Base-by-base conservation (phyloP, 2,888 invertebrate species). In the Plebejus anna region DNA sequence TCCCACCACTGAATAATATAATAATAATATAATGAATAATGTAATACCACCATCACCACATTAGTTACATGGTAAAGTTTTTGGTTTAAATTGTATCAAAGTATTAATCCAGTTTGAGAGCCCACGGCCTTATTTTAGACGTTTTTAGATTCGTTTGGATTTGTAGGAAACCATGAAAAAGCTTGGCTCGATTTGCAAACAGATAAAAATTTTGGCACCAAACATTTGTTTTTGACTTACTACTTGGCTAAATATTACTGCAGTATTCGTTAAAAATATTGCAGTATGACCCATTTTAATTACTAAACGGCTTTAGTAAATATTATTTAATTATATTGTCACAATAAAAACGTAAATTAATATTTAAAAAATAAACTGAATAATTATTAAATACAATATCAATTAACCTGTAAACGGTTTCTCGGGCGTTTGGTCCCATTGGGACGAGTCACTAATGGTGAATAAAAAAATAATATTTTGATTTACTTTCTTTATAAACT, bases 91-190 rank as follows among this genome's bases (percentile, higher is more conserved):
- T 7, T n/a, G 22, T 22, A 5, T 22, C 9, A 2, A 7, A 7
- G 6, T 32, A 32, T 66, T 66, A 32, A 66, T 32, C 66, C 7
- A 66, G 4, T 36, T 36, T 32, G 5, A 47, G 72, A 47, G 11
- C 9, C 76, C 77, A 79, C 81, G 78, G 79, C 83, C 82, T 81
- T 71, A 78, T 77, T 71, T 76, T 6, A 51, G 55, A 66, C 57
- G 42, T 16, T 57, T 75, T 70, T 71, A 71, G 42, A 42, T 22
- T 71, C 51, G 51, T 16, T 55, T 73, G 32, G 73, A 55, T 73
- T 73, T 73, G 51, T 73, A 73, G 73, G 32, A 55, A 51, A 32
- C 79, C 75, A 77, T 75, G 38, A 55, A 36, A 51, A 72, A 57
- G 16, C 38, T 38, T 61, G 42, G 61, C 75, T 61, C 47, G 22